Evolutionary conservation across 2,113 vertebrate genomes (phyloP), one percentile per base, ranked within the genome.

Genomic region (Periophthalmus modestus): DNA sequence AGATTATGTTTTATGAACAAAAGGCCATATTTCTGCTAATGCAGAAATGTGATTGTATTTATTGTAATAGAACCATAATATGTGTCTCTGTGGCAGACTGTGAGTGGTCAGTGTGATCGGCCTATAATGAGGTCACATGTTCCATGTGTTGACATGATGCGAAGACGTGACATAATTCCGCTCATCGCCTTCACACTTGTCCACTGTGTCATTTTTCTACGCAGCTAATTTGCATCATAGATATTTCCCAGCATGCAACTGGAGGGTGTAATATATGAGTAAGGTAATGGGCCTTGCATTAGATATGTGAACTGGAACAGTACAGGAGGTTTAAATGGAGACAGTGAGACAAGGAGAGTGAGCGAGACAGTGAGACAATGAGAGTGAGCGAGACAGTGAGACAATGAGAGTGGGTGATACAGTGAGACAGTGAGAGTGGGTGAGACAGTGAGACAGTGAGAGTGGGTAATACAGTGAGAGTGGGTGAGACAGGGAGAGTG

Each of bases 181-280:
- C 28, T 62, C 59, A 54, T 24, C 46, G 61, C 18, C 68, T 58
- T 48, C 0, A 39, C 6, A 33, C 4, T 73, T 61, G n/a, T 47
- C 9, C 68, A 19, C 59, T 36, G n/a, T 82, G 68, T 73, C 71
- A 47, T 68, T 75, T 80, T 74, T 75, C 47, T 58, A 19, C 34
- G 24, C 78, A 62, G 68, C 70, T 71, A 48, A 72, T 39, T 69
- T 65, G 68, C 33, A 62, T 73, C 21, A 54, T 68, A 68, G 59
- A 68, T 74, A 39, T 68, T 43, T 66, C 78, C 48, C 24, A 10
- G 18, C 24, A 15, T 83, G 63, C 36, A 77, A 66, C 81, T 80
- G 66, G 57, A 50, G 48, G 50, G 23, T 72, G 65, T 72, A 69
- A 4, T 59, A 21, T 52, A 4, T 68, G 46, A 67, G 28, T 66